Evolutionary conservation across 2,888 invertebrate species (phyloP).

Genomic region (Steinernema scapterisci): DNA sequence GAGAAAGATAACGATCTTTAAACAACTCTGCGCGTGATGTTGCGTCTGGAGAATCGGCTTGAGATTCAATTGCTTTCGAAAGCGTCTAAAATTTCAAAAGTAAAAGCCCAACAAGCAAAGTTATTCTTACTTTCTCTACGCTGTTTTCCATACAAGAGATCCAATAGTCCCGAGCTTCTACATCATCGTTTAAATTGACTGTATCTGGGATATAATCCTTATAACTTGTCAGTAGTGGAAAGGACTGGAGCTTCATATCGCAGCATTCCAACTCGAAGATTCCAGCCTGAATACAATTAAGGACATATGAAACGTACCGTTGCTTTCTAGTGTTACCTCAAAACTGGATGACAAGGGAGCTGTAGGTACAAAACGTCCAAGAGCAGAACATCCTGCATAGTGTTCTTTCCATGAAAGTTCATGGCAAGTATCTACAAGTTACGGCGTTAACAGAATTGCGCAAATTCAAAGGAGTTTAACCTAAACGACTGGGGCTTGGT

Average conservation of each 20-base stretch:
- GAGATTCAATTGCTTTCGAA: slow-evolving; percentile 80
- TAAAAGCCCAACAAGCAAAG: background rate
- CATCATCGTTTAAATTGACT: slow-evolving; percentile 83
- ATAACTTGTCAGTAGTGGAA: slow-evolving; percentile 80
- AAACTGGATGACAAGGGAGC: slow-evolving; percentile 46
- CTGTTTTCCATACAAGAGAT: slow-evolving; percentile 84
- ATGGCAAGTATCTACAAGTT: slow-evolving; percentile 65
- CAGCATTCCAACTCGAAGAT: slow-evolving; percentile 73
- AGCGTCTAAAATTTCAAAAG: slow-evolving; percentile 73
- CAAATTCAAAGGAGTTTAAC: too few species aligned
- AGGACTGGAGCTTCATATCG: slow-evolving; percentile 74
- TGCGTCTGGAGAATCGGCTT: slow-evolving; percentile 79
- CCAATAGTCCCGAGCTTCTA: slow-evolving; percentile 86
- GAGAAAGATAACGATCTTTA: slow-evolving; percentile 80
- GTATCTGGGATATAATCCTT: slow-evolving; percentile 86
- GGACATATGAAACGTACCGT: background rate
- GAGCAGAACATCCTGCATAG: slow-evolving; percentile 75
- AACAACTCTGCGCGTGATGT: slow-evolving; percentile 81
- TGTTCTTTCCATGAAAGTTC: slow-evolving; percentile 76
- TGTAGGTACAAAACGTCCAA: slow-evolving; percentile 69
- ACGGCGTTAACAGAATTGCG: too few species aligned
- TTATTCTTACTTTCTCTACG: slow-evolving; percentile 74
- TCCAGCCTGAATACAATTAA: slow-evolving; percentile 68
- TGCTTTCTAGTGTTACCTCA: slow-evolving; percentile 32
- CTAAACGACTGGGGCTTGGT: too few species aligned